phyloP scores from a whole-genome alignment of 2,888 invertebrate species.

The Ophioninae sp. region DNA sequence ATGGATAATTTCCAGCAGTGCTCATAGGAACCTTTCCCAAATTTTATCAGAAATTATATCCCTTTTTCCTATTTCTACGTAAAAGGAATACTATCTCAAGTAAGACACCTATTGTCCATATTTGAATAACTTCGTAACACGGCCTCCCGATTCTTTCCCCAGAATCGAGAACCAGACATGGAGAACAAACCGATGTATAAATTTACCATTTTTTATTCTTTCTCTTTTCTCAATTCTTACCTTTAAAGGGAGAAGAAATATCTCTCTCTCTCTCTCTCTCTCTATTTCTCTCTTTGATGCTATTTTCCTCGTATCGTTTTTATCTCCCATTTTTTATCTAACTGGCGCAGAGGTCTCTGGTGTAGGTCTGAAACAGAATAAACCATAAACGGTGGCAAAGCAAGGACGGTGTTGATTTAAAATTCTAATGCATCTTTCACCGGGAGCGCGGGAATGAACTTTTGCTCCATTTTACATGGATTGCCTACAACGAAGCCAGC shows the following conservation, averaged over 20 bases:
- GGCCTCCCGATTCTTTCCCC: constrained; percentile 42
- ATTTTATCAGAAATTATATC: too few relatives aligned
- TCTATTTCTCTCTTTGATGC: constrained; percentile 34
- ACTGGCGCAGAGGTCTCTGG: constrained; percentile 40
- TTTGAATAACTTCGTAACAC: constrained; percentile 64
- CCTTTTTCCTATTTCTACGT: neutral
- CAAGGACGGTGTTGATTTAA: constrained; percentile 73
- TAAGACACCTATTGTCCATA: constrained; percentile 33
- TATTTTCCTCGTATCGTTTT: constrained; percentile 34
- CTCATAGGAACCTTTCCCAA: too few relatives aligned
- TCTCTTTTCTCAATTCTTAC: neutral
- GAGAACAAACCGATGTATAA: neutral
- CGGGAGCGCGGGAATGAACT: constrained; percentile 41
- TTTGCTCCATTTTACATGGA: constrained; percentile 66
- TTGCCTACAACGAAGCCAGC: constrained; percentile 37
- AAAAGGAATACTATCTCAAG: constrained; percentile 39
- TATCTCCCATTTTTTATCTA: constrained; percentile 48
- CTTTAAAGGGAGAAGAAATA: neutral
- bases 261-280: constrained; percentile 5
- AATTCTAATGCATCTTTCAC: constrained; percentile 73
- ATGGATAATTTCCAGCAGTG: too few relatives aligned
- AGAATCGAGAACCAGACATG: neutral
- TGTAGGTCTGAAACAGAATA: constrained; percentile 57
- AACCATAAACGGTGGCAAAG: constrained; percentile 53
- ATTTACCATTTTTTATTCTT: constrained; percentile 30